Evolutionary conservation across 1,140 invertebrate genomes (phyloP), one percentile per base, ranked within the genome.

Genomic region (Nasonia longicornis): DNA sequence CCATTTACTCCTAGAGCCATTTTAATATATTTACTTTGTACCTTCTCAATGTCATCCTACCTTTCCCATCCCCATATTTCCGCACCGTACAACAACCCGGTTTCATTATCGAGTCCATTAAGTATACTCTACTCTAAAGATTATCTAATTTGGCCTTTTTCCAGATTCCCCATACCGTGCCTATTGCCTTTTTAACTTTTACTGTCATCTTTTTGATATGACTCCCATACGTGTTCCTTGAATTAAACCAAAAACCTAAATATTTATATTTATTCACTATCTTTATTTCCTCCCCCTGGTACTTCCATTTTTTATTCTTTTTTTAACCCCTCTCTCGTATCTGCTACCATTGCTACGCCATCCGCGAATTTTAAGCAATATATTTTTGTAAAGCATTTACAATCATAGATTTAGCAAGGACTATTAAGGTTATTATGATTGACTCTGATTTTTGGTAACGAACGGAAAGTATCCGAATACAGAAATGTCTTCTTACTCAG

Each of bases 331-430:
- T 69, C 16, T 31, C 29, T 63, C n/a, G 70, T 63, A 6, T 69
- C 80, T 58, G 72, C 73, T 16, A 70, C n/a, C 22, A 71, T 8
- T 20, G 75, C 73, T 20, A 80, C 63, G 64, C 72, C 77, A 31
- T 80, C 70, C 58, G 79, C 79, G 29, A 73, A 73, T 22, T 80
- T 80, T 16, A 80, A 63, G n/a, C 52, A 48, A 31, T 64, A 80
- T 16, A 73, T 76, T 69, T 26, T 26, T 26, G 26, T 26, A 26
- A 26, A 26, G 26, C 26, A 26, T 26, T 26, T 26, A 26, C 26
- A 26, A 26, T 26, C 26, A 26, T 26, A 26, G 26, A 26, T 26
- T 26, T 26, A 26, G 26, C 26, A 26, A 26, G 26, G 26, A 26
- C 26, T 26, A 26, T 26, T 26, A 26, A 26, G 0, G 1, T 26